Evolutionary conservation across 2,888 invertebrate species (phyloP), one percentile per base, ranked within the genome.

Genomic region (Agrotis segetum): DNA sequence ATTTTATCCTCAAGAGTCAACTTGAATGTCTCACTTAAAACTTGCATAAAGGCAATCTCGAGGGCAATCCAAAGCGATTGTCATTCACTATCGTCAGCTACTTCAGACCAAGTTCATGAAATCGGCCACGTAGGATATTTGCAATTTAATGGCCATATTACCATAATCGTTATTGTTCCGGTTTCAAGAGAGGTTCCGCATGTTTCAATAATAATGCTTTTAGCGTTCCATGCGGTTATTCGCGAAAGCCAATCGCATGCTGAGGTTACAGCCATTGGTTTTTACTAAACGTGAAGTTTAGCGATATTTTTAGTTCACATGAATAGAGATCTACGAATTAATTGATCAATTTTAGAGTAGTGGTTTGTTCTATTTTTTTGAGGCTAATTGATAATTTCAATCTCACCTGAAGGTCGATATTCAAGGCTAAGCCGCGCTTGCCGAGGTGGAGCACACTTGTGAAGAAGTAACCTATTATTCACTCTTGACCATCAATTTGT

Each of bases 71-170:
- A 71, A 63, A 58, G 53, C 61, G 53, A 77, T 71, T 61, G 52
- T 46, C 63, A 63, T 66, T n/a, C 71, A 13, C 63, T 29, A 75
- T 47, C 62, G 65, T 46, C 63, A 52, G 58, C 19, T 21, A 11
- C 29, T 74, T 50, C 62, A 79, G 81, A 65, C 82, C 78, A 87
- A 86, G 88, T 85, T 87, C n/a, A 89, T 87, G n/a, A 90, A 89
- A 90, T 90, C 81, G 85, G 55, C 79, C 81, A 86, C 87, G 87
- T 85, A 83, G 75, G 87, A 82, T 89, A 93, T 94, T 95, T 92
- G 94, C 94, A 94, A 92, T 93, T 94, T 94, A 91, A 94, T 93
- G 80, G 89, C 86, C 70, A 83, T 88, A 93, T 94, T 94, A 92
- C 79, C 94, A 94, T 94, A 94, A 93, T 93, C 92, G 92, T 91